These are phyloP conservation scores for Enhydra lutris DNA, from an alignment of 2,113 vertebrate genomes.

Conservation along the genomic window DNA sequence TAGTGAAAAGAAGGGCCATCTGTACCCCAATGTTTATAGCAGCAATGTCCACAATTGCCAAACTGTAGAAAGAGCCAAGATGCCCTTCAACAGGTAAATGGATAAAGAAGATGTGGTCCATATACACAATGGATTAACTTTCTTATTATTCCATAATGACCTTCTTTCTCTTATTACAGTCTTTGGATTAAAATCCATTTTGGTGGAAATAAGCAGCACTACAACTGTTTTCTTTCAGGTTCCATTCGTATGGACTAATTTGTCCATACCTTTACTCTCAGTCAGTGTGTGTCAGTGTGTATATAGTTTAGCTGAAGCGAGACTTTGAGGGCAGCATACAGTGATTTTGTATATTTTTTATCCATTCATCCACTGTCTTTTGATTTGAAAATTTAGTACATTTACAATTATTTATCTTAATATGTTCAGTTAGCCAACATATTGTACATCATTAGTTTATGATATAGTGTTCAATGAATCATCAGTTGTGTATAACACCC, in stretches of 20 bases:
- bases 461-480: no score
- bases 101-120: no score
- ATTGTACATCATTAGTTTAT: no score
- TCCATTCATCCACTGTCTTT: neutral
- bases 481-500: no score
- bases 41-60: no score
- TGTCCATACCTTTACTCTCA: neutral
- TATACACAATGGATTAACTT: no score
- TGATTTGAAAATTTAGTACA: neutral
- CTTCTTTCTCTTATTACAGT: neutral
- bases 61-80: no score
- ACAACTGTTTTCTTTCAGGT: neutral
- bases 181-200: neutral
- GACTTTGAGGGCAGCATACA: neutral
- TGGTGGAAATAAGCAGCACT: neutral
- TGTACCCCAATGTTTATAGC: no score
- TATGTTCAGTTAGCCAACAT: no score
- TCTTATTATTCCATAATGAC: neutral
- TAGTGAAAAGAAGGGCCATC: no score
- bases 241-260: neutral
- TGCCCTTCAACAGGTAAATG: no score
- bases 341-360: neutral
- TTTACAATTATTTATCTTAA: neutral
- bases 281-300: neutral
- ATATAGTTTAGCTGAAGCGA: neutral